Evolutionary conservation across 1,140 invertebrate genomes (phyloP), one percentile per base, ranked within the genome.

Genomic region (Holotrichia oblita): DNA sequence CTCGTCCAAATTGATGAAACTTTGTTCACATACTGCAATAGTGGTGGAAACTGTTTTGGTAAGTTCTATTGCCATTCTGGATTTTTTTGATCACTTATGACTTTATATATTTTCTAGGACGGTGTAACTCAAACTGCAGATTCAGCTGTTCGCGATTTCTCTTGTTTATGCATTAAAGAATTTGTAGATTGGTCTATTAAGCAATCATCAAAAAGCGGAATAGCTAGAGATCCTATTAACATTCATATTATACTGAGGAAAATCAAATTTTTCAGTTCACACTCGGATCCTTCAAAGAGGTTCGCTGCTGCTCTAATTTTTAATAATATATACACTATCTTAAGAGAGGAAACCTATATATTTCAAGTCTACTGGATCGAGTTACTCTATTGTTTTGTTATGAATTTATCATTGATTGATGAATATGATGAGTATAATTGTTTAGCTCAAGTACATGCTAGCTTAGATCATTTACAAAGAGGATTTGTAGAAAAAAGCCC

Each of bases 251-350:
- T 94, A 10, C 82, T 94, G 17, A 88, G 88, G 78, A 89, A 90
- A 82, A 88, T 94, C 6, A 90, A 87, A 76, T 90, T 89, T 79
- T 91, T 91, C 61, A 89, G 91, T n/a, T 82, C 89, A 3, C 93
- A 94, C 87, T 90, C 93, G 2, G 91, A 89, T 81, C 82, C 88
- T 3, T 86, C 86, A 55, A 93, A 93, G 84, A 88, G 93, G 83
- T 84, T 92, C 22, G 92, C 93, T 40, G 92, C 93, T 3, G 91
- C 91, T 8, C 84, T 94, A 12, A 92, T 91, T 14, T 94, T 94
- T 80, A 94, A 94, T 85, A 90, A 91, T 84, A 88, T 94, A 22
- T 93, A 94, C 83, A 85, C 78, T 40, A 87, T 91, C 40, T 84
- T 93, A 41, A 81, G 91, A 73, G 90, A 94, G 83, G 87, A 92